These are phyloP conservation scores for Syngnathus scovelli DNA, from an alignment of 2,113 vertebrate species.

Conservation along the genomic window DNA sequence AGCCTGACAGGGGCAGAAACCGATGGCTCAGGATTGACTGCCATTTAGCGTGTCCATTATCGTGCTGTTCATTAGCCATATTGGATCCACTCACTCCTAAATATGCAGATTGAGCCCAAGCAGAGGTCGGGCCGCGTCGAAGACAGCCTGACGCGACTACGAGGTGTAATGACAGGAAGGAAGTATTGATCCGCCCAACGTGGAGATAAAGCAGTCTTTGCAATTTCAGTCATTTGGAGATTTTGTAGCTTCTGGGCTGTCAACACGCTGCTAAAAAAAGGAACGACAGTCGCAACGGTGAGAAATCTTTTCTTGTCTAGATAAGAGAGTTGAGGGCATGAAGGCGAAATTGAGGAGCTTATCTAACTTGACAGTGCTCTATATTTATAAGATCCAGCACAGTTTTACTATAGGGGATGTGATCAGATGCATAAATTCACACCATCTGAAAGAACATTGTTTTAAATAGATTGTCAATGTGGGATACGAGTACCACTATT, in stretches of 20 bases:
- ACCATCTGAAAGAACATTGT: background rate
- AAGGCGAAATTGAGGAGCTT: slow-evolving; percentile 4
- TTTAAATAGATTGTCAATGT: too few relatives aligned
- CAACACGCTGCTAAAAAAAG: slow-evolving; percentile 7
- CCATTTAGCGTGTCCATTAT: slow-evolving; percentile 29
- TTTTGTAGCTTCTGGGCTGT: slow-evolving; percentile 10
- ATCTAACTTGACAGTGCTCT: slow-evolving; percentile 15
- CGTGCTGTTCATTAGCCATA: slow-evolving; percentile 21
- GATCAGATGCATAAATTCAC: background rate
- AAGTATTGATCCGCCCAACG: slow-evolving; percentile 20
- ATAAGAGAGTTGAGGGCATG: slow-evolving; percentile 5
- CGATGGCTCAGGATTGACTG: slow-evolving; percentile 17
- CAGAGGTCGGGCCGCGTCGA: slow-evolving; percentile 9
- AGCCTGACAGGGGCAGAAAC: slow-evolving; percentile 11
- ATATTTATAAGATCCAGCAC: slow-evolving; percentile 11
- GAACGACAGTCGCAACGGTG: background rate
- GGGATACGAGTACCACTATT: too few relatives aligned
- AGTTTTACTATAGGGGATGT: slow-evolving; percentile 1
- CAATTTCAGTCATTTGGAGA: slow-evolving; percentile 9
- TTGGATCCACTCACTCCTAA: slow-evolving; percentile 22
- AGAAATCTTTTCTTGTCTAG: slow-evolving; percentile 12
- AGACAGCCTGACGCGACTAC: slow-evolving; percentile 14
- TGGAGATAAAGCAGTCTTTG: slow-evolving; percentile 18
- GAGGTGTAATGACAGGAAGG: slow-evolving; percentile 20
- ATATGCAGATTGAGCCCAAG: slow-evolving; percentile 21